Base-by-base conservation (phyloP, 2,113 vertebrate species). In the Spheniscus mendiculus region DNA sequence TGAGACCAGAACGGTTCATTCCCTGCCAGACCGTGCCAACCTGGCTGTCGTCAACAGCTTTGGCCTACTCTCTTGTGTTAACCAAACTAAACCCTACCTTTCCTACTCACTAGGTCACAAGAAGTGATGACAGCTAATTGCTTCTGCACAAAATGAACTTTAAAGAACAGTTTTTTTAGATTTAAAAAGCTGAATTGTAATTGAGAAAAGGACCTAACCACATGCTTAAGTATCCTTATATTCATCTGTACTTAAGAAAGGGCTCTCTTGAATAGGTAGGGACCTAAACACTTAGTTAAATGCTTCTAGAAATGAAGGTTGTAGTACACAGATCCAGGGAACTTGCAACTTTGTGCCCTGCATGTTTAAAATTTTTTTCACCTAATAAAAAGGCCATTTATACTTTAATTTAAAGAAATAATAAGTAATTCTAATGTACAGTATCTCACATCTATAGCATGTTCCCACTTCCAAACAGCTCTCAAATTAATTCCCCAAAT, bases 101-200 rank as follows among this genome's bases (percentile, higher is more conserved):
- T 90, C 73, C 78, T 91, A 83, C 90, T 86, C 82, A 29, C 62
- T 87, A 87, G 12, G 10, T 83, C 38, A 77, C 34, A 40, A 82
- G 92, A 91, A 70, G 27, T 66, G 70, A 94, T 87, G 61, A 29
- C 30, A 49, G 10, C 6, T 71, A 71, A 34, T 45, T 78, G 27
- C 13, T 53, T 72, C 36, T 59, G 12, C 40, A 59, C 6, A 70
- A 80, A 83, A 70, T 18, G 9, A 25, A 16, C n/a, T 55, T 53
- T 73, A 44, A 80, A 80, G 53, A 94, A 45, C 26, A 88, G 27
- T 26, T 93, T 84, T 96, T 96, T 90, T 93, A 78, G 83, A 85
- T 85, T 93, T 79, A 40, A 72, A 95, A 59, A 67, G 42, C 17
- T 89, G 61, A 87, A 78, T 13, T n/a, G 25, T 12, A 62, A 8